These are phyloP conservation scores for Thalpophila matura DNA, from an alignment of 2,888 invertebrate species.

Conservation along the genomic window DNA sequence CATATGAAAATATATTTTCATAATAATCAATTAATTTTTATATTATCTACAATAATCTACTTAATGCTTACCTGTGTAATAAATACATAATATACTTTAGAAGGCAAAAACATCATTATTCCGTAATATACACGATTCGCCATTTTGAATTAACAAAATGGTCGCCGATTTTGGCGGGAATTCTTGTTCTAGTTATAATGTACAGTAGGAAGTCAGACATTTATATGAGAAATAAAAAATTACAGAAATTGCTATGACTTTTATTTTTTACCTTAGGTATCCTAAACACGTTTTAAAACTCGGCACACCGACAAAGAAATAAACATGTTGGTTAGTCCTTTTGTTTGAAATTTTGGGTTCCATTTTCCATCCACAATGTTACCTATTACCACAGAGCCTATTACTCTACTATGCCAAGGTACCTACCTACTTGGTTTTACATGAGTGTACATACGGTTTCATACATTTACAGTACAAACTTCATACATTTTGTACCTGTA, in stretches of 20 bases:
- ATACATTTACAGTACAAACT: too few species aligned
- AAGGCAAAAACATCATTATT: constrained; percentile 38
- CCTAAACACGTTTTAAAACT: not conserved
- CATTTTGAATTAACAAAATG: constrained; percentile 67
- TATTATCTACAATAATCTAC: constrained; percentile 43
- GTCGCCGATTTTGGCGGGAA: constrained; percentile 58
- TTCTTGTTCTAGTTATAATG: constrained; percentile 59
- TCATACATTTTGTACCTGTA: too few species aligned
- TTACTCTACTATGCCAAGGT: too few species aligned
- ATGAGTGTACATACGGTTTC: too few species aligned
- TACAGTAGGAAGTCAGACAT: constrained; percentile 65
- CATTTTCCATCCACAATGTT: too few species aligned
- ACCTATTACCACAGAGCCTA: too few species aligned
- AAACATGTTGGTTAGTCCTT: too few species aligned
- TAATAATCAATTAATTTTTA: constrained; percentile 53
- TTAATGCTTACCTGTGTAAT: constrained; percentile 17
- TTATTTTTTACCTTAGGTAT: constrained; percentile 40
- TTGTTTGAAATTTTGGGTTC: too few species aligned
- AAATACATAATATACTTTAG: constrained; percentile 53
- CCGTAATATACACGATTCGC: constrained; percentile 56
- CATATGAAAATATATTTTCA: constrained; percentile 55
- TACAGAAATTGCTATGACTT: constrained; percentile 39
- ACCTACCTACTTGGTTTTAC: too few species aligned
- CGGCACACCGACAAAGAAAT: not conserved
- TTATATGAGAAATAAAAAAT: constrained; percentile 72